Evolutionary conservation across 1,140 invertebrate genomes (phyloP).

Genomic region (Ylistrum balloti): DNA sequence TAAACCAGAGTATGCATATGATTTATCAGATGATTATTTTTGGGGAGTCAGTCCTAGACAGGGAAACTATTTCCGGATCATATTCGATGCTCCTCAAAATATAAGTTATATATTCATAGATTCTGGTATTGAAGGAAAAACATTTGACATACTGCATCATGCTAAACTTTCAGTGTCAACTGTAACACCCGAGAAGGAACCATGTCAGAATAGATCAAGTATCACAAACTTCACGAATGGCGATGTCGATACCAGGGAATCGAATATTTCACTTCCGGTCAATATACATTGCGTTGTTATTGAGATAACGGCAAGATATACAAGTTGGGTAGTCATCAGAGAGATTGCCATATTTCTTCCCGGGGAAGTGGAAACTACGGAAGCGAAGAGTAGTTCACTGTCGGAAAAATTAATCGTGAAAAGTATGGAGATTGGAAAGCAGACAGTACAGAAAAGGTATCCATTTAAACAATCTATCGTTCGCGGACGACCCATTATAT

Average conservation of each 20-base stretch:
- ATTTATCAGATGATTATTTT: slow-evolving; percentile 61
- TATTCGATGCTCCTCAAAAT: slow-evolving; percentile 62
- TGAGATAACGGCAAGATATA: slow-evolving; percentile 36
- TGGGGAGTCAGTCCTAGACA: slow-evolving; percentile 60
- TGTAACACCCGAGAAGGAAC: not conserved
- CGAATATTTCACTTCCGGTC: slow-evolving; percentile 56
- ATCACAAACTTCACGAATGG: slow-evolving; percentile 57
- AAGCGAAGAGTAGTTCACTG: not conserved
- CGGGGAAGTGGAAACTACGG: not conserved
- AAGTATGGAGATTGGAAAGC: not conserved
- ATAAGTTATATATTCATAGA: slow-evolving; percentile 64
- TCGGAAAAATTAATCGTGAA: not conserved
- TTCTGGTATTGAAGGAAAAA: slow-evolving; percentile 56
- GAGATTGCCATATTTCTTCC: slow-evolving; percentile 58
- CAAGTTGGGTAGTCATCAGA: slow-evolving; percentile 52
- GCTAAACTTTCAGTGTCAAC: slow-evolving; percentile 41
- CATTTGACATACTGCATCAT: slow-evolving; percentile 52
- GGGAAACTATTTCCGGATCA: slow-evolving; percentile 58
- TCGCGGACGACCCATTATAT: not conserved
- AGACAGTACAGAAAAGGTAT: not conserved
- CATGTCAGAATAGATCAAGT: slow-evolving; percentile 12
- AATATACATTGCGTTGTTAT: slow-evolving; percentile 63
- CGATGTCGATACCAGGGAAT: slow-evolving; percentile 58
- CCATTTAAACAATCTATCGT: not conserved
- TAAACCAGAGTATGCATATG: slow-evolving; percentile 62